These are phyloP conservation scores for Drosophila bunnanda DNA, from an alignment of 2,888 invertebrate species.

Conservation along the genomic window DNA sequence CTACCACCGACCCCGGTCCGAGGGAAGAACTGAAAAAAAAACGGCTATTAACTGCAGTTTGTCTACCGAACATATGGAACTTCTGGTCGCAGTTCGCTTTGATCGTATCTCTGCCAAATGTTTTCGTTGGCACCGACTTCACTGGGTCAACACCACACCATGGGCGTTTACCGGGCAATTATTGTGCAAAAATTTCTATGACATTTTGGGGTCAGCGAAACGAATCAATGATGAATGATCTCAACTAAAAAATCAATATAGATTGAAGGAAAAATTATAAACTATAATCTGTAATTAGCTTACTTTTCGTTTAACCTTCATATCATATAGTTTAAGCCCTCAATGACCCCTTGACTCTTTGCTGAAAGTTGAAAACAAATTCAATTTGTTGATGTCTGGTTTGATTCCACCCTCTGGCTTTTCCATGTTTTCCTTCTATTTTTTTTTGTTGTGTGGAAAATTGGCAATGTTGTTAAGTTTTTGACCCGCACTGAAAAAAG, in stretches of 20 bases:
- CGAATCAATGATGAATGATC: slow-evolving; percentile 15
- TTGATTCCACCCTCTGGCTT: slow-evolving; percentile 26
- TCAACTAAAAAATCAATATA: slow-evolving; percentile 11
- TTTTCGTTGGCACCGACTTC: slow-evolving; percentile 66
- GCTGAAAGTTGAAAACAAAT: slow-evolving; percentile 16
- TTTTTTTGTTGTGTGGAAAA: slow-evolving; percentile 42
- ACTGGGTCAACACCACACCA: slow-evolving; percentile 68
- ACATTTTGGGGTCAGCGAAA: slow-evolving; percentile 39
- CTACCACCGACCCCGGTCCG: slow-evolving; percentile 1
- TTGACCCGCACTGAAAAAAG: slow-evolving; percentile 37
- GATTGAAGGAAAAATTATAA: neutral
- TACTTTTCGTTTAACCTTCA: neutral
- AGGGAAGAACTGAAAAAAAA: slow-evolving; percentile 14
- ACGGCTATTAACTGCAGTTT: slow-evolving; percentile 59
- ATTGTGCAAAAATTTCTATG: slow-evolving; percentile 41
- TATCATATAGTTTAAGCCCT: slow-evolving; percentile 1
- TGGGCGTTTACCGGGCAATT: slow-evolving; percentile 53
- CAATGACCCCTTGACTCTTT: slow-evolving; percentile 7
- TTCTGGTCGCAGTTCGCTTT: slow-evolving; percentile 64
- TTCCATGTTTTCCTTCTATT: slow-evolving; percentile 12
- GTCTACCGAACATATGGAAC: slow-evolving; percentile 67
- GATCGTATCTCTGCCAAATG: slow-evolving; percentile 68
- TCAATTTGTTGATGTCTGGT: slow-evolving; percentile 30
- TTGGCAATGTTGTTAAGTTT: slow-evolving; percentile 57
- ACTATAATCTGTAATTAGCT: neutral